phyloP scores from a whole-genome alignment of 1,140 invertebrate genomes.

The Nasonia giraulti region DNA sequence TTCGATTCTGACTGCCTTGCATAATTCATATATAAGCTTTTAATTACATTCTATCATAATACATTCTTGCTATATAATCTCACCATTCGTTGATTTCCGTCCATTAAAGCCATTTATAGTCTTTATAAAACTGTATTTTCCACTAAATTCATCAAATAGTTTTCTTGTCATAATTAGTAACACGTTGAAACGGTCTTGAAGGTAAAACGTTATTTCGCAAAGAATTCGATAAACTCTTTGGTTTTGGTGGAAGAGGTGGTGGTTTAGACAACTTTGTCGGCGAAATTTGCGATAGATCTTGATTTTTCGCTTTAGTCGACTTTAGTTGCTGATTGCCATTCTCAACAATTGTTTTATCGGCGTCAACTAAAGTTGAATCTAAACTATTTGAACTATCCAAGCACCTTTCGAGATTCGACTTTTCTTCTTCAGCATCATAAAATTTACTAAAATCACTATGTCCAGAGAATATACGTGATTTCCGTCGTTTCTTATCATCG shows the following conservation, averaged over 20 bases:
- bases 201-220: slow-evolving; percentile 63
- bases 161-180: slow-evolving; percentile 51
- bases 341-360: slow-evolving; percentile 68
- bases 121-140: slow-evolving; percentile 16
- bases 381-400: slow-evolving; percentile 54
- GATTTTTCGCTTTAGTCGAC: slow-evolving; percentile 20
- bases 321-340: slow-evolving; percentile 55
- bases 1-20: slow-evolving; percentile 24
- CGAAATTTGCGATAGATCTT: slow-evolving; percentile 51
- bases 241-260: slow-evolving; percentile 72
- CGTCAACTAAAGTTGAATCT: slow-evolving; percentile 65
- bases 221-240: slow-evolving; percentile 66
- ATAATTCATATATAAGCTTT: slow-evolving; percentile 29
- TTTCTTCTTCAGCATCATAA: slow-evolving; percentile 66
- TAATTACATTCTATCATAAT: slow-evolving; percentile 27
- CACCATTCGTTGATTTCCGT: neutral
- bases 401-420: slow-evolving; percentile 54
- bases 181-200: slow-evolving; percentile 64
- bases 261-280: slow-evolving; percentile 67
- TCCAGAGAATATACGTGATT: slow-evolving; percentile 58
- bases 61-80: slow-evolving; percentile 42
- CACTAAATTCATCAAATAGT: slow-evolving; percentile 41
- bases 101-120: slow-evolving; percentile 35
- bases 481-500: slow-evolving; percentile 67
- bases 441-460: slow-evolving; percentile 68